Percentiles rank a stretch among this genome's conserved stretches.
These are phyloP conservation scores for Caenorhabditis uteleia DNA, from an alignment of 2,888 invertebrate species.

Conservation along the genomic window DNA sequence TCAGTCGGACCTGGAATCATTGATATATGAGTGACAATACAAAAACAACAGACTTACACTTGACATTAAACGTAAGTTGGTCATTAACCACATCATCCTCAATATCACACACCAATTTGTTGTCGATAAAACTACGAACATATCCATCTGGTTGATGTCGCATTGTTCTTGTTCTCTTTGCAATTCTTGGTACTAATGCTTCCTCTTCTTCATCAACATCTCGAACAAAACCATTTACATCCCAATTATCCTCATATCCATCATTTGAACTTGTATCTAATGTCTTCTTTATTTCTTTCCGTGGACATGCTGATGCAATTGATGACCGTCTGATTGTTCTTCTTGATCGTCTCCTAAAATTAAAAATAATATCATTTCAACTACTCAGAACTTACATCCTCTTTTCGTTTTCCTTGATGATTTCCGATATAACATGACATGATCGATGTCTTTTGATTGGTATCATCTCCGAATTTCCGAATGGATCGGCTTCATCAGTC, in stretches of 20 bases:
- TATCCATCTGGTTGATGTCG: conserved; percentile 57
- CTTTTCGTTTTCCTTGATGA: conserved; percentile 33
- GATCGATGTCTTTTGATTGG: conserved; percentile 30
- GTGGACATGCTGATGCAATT: conserved; percentile 27
- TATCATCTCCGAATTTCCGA: conserved; percentile 13
- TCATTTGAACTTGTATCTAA: not conserved
- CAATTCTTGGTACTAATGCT: conserved; percentile 39
- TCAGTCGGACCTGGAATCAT: conserved; percentile 47
- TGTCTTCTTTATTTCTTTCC: conserved; percentile 14
- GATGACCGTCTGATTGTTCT: conserved; percentile 26
- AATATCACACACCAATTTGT: conserved; percentile 52
- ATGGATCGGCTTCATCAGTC: conserved; percentile 15
- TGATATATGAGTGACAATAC: not conserved
- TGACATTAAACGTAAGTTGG: conserved; percentile 54
- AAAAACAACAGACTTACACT: conserved; percentile 33
- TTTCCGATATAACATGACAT: conserved; percentile 26
- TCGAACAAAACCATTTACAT: conserved; percentile 12
- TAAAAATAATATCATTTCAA: no score
- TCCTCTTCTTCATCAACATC: conserved; percentile 30
- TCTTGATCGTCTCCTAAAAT: no score
- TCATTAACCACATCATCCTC: conserved; percentile 54
- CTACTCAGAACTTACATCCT: not conserved
- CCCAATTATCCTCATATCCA: conserved; percentile 26
- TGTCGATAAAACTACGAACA: conserved; percentile 56
- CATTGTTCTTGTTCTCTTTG: conserved; percentile 55